Conservation (phyloP, 1,140 invertebrate genomes). For the Pogonognathellus flavescens region DNA sequence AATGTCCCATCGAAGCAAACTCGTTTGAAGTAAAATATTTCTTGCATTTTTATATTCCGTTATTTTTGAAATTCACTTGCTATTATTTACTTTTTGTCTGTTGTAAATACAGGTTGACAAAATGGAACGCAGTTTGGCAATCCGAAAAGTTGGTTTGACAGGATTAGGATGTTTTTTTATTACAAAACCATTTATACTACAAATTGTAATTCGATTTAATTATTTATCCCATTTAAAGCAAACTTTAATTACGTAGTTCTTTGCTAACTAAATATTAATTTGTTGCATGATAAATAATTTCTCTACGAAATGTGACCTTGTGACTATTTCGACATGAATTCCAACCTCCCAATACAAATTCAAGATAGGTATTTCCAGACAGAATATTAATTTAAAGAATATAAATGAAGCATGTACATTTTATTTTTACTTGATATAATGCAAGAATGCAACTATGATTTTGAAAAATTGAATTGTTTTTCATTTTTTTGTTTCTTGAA, state of each 20-base stretch:
- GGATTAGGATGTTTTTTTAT: slow-evolving; percentile 60
- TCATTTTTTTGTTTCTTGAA: neutral
- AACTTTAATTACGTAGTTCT: no score
- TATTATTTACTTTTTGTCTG: neutral
- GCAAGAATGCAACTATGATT: no score
- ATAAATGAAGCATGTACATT: no score
- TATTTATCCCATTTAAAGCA: no score
- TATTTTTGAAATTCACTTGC: no score
- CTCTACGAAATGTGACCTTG: neutral
- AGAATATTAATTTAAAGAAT: no score
- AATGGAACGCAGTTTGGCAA: slow-evolving; percentile 32
- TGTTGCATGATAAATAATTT: neutral
- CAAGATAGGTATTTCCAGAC: no score
- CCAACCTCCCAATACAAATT: no score
- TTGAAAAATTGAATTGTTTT: no score
- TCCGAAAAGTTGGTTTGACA: slow-evolving; percentile 50
- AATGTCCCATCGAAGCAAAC: slow-evolving; percentile 7
- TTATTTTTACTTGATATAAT: no score
- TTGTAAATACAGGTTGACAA: slow-evolving; percentile 45
- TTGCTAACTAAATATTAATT: neutral
- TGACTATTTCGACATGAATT: no score
- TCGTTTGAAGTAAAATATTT: neutral
- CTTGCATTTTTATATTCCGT: no score
- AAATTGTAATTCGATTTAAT: neutral
- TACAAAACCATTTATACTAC: slow-evolving; percentile 55